Conservation (phyloP, 2,888 invertebrate species). For the Synanthedon vespiformis region DNA sequence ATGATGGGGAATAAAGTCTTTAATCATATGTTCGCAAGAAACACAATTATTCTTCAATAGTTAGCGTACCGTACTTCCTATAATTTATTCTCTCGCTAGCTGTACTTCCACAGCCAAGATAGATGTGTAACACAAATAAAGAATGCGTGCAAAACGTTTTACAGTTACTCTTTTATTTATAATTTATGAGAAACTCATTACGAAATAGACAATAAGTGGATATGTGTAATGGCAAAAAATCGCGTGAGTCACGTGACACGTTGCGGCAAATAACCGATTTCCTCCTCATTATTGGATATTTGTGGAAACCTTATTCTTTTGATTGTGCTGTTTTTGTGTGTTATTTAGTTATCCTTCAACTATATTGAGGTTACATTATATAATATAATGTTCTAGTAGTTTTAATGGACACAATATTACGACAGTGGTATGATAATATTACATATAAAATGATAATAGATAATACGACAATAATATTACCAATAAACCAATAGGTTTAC, state of each 20-base stretch:
- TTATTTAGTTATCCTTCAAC: slow-evolving; percentile 2
- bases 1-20: too few relatives aligned
- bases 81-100: too few relatives aligned
- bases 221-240: slow-evolving; percentile 7
- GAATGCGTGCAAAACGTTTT: not conserved
- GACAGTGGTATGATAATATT: too few relatives aligned
- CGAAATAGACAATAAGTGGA: not conserved
- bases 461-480: too few relatives aligned
- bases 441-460: too few relatives aligned
- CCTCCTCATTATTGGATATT: not conserved
- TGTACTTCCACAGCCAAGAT: not conserved
- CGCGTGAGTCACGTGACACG: slow-evolving; percentile 22
- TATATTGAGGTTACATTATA: slow-evolving; percentile 1
- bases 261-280: slow-evolving; percentile 4
- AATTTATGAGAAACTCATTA: not conserved
- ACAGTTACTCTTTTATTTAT: not conserved
- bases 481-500: too few relatives aligned
- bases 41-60: too few relatives aligned
- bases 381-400: too few relatives aligned
- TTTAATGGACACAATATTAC: too few relatives aligned
- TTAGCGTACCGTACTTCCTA: too few relatives aligned
- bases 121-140: not conserved
- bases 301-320: not conserved
- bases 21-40: too few relatives aligned
- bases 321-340: not conserved